Percentiles rank a stretch among this genome's conserved stretches.
phyloP scores from a whole-genome alignment of 2,888 invertebrate species.

The Troglohyphantes excavatus region DNA sequence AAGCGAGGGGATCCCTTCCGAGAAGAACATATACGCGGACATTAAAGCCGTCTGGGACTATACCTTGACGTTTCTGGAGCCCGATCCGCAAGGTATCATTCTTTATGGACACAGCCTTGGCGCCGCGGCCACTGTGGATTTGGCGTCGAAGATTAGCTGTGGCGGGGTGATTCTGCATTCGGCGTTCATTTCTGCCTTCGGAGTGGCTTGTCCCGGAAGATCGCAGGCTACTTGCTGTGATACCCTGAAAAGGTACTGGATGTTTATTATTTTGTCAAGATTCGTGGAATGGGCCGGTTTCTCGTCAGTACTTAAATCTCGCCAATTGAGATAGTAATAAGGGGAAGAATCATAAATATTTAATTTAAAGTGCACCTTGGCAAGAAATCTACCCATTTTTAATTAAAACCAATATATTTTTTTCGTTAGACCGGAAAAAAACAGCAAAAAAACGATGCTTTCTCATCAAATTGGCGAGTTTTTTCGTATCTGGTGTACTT shows the following conservation, averaged over 20 bases:
- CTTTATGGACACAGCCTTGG: constrained; percentile 99
- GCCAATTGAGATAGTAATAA: no score
- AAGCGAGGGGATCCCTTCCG: constrained; percentile 97
- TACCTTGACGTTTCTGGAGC: constrained; percentile 91
- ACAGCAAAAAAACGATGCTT: no score
- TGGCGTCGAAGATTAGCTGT: constrained; percentile 92
- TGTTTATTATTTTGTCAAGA: not conserved
- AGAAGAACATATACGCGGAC: constrained; percentile 99
- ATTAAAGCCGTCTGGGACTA: constrained; percentile 98
- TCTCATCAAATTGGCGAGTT: no score
- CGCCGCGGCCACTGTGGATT: constrained; percentile 98
- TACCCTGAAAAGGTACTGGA: constrained; percentile 31
- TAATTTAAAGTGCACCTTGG: no score
- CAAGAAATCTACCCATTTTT: no score
- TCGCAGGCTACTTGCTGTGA: constrained; percentile 83
- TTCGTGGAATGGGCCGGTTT: no score
- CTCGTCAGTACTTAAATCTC: no score
- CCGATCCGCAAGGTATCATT: constrained; percentile 97
- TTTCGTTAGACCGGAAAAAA: no score
- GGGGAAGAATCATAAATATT: no score
- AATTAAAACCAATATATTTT: no score
- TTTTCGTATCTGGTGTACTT: no score
- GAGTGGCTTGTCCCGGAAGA: constrained; percentile 98
- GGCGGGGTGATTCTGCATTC: constrained; percentile 98
- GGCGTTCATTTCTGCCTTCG: constrained; percentile 98